These are phyloP conservation scores for Plotosus lineatus DNA, from an alignment of 2,113 vertebrate species.

Conservation along the genomic window DNA sequence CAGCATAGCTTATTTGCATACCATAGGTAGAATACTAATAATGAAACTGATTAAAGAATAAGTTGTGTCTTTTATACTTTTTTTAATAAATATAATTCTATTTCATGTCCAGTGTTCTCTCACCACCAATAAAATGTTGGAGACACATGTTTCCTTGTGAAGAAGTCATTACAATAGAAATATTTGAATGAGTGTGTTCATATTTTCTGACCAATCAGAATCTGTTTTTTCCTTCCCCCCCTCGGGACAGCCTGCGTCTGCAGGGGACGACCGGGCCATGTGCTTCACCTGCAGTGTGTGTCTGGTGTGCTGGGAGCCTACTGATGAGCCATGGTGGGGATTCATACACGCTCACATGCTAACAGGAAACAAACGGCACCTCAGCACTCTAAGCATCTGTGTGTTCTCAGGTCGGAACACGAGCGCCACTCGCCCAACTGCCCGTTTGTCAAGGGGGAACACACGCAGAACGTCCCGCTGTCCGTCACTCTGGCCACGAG, in stretches of 20 bases:
- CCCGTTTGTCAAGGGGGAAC: slow-evolving; percentile 97
- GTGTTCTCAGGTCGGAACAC: slow-evolving; percentile 88
- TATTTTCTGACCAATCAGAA: not conserved
- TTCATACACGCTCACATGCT: no score
- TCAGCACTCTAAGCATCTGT: not conserved
- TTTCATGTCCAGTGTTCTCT: no score
- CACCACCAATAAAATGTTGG: no score
- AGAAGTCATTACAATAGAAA: not conserved
- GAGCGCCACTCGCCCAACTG: slow-evolving; percentile 99
- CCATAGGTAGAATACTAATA: no score
- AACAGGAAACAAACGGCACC: not conserved
- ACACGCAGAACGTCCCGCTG: slow-evolving; percentile 97
- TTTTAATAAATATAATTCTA: no score
- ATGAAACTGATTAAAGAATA: no score
- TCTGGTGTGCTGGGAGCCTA: slow-evolving; percentile 98
- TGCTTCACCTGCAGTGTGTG: slow-evolving; percentile 99
- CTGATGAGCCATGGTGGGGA: slow-evolving; percentile 95
- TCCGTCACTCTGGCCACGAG: slow-evolving; percentile 96
- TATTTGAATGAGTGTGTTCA: not conserved
- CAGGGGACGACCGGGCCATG: slow-evolving; percentile 98
- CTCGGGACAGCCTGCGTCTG: slow-evolving; percentile 88
- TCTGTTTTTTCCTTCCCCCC: not conserved
- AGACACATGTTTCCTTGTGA: not conserved
- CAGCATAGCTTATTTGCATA: no score
- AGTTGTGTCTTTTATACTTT: no score